Conservation (phyloP, 2,113 vertebrate species). For the Felis chaus region DNA sequence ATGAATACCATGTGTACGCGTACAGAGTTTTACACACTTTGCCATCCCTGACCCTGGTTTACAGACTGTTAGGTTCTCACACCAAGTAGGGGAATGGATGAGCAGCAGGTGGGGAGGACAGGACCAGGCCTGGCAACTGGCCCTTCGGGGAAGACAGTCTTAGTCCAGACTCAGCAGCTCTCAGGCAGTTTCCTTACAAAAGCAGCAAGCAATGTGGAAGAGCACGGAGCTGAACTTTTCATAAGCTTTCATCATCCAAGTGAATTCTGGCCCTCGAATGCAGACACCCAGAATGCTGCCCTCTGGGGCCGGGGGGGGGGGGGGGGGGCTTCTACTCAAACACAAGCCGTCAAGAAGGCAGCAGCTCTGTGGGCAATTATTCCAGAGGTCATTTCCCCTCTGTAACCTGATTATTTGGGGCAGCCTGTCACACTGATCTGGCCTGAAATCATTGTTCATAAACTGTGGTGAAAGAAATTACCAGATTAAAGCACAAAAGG, state of each 20-base stretch:
- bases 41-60: background rate
- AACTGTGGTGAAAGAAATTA: background rate
- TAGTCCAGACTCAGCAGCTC: background rate
- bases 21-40: background rate
- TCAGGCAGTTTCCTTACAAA: background rate
- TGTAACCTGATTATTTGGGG: background rate
- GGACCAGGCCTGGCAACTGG: background rate
- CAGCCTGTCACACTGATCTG: background rate
- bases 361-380: too few species aligned
- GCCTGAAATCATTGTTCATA: background rate
- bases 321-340: background rate
- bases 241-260: background rate
- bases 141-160: background rate
- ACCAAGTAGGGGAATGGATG: background rate
- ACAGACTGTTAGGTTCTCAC: background rate
- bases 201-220: background rate
- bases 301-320: background rate
- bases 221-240: too few species aligned
- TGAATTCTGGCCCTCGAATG: background rate
- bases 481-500: background rate
- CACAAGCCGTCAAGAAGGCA: background rate
- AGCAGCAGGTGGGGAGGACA: background rate
- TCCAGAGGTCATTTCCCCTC: background rate
- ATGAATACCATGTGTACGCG: fast-evolving
- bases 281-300: background rate